These are phyloP conservation scores for Lipophrys pholis DNA, from an alignment of 2,113 vertebrate species.

Conservation along the genomic window DNA sequence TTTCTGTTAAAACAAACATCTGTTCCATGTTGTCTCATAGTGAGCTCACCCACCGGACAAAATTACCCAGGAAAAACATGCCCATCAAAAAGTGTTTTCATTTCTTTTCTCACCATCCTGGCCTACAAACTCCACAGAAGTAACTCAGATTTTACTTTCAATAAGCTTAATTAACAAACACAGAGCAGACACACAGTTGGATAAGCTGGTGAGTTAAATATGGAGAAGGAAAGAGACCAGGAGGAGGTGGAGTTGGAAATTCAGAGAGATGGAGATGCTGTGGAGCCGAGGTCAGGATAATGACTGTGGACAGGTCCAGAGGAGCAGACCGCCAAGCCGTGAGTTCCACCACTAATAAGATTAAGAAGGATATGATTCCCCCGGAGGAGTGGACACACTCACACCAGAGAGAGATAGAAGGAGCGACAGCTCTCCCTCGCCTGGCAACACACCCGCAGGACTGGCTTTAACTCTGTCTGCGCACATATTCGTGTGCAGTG, in stretches of 20 bases:
- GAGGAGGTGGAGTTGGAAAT: conserved; percentile 13
- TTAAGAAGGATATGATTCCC: conserved; percentile 77
- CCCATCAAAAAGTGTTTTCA: conserved; percentile 32
- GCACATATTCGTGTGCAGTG: conserved; percentile 3
- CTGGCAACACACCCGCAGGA: conserved; percentile 67
- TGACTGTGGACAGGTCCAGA: conserved; percentile 79
- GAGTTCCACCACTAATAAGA: conserved; percentile 78
- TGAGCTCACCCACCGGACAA: conserved; percentile 66
- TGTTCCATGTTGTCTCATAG: conserved; percentile 65
- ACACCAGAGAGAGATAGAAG: conserved; percentile 68
- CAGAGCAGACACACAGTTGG: background rate
- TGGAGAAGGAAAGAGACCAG: background rate
- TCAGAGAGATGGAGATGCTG: conserved; percentile 45
- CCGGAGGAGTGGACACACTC: conserved; percentile 73
- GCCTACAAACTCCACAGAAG: conserved; percentile 14
- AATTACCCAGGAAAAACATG: conserved; percentile 66
- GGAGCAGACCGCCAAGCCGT: conserved; percentile 60
- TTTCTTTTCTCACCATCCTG: conserved; percentile 1
- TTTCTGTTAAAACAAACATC: conserved; percentile 69
- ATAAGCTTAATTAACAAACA: conserved; percentile 2
- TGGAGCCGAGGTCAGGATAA: conserved; percentile 71
- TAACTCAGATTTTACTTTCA: conserved; percentile 5
- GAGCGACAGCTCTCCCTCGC: conserved; percentile 58
- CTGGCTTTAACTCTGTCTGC: conserved; percentile 32
- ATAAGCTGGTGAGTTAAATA: background rate